Evolutionary conservation across 1,140 invertebrate species (phyloP), one percentile per base, ranked within the genome.

Genomic region (Drosophila tsacasi): DNA sequence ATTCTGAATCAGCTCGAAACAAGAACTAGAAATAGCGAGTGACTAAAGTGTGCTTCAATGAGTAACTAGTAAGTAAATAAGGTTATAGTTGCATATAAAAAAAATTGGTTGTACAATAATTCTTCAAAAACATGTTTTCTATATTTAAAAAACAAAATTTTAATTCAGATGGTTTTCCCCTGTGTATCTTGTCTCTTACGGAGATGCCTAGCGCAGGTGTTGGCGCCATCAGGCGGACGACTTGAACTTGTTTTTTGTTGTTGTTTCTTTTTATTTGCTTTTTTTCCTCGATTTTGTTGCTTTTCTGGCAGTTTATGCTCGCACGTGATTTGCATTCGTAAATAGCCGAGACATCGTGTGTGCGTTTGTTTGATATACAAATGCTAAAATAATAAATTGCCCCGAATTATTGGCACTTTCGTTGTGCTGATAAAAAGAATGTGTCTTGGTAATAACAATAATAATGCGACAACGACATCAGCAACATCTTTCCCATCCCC

Each of bases 311-410:
- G 66, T 85, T 90, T 85, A 82, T 80, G 79, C 76, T 58, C 72
- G 86, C 76, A 90, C 85, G 85, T 90, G 85, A 90, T 90, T 90
- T 90, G 86, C 85, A 90, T 90, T 90, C 65, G 79, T 65, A 85
- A 90, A 80, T 76, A 66, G 79, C 62, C 64, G 62, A 40, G 76
- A 74, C 66, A 68, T 50, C 62, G 63, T 63, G 63, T 64, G 59
- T 83, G 75, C 35, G 57, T 66, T 60, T 72, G 60, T 46, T 59
- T 65, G 84, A 72, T 90, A 81, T 74, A 79, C 85, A 90, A 89
- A 90, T 90, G 85, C 79, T 90, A 79, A 90, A 90, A 90, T 90
- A 90, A 90, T 90, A 90, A 90, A 90, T 90, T 90, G 85, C 78
- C 79, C 84, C 85, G 76, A 90, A 90, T 90, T 90, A 90, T 90